These are phyloP conservation scores for Embiotoca jacksoni DNA, from an alignment of 2,113 vertebrate species.

Conservation along the genomic window DNA sequence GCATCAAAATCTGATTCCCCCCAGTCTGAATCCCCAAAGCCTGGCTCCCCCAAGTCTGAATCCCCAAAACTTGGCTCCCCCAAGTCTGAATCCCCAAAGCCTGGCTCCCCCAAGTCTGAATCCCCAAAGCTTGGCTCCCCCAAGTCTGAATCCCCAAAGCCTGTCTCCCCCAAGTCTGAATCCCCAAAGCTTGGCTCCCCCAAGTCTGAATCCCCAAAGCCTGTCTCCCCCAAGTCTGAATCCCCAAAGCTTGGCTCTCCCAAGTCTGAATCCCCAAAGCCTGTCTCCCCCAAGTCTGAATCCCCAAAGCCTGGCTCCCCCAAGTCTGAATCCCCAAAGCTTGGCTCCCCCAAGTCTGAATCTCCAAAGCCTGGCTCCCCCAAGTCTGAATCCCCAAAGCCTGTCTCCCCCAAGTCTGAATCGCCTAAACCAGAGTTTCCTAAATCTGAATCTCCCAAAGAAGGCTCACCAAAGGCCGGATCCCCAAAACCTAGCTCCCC, in stretches of 20 bases:
- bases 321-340: not conserved
- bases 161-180: slow-evolving; percentile 26
- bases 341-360: slow-evolving; percentile 12
- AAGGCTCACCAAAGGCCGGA: slow-evolving; percentile 29
- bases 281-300: slow-evolving; percentile 4
- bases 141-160: slow-evolving; percentile 60
- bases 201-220: slow-evolving; percentile 22
- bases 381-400: slow-evolving; percentile 47
- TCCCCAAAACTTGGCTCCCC: slow-evolving; percentile 42
- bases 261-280: slow-evolving; percentile 18
- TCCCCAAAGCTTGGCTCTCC: slow-evolving; percentile 32
- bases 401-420: slow-evolving; percentile 44
- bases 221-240: slow-evolving; percentile 32
- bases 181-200: slow-evolving; percentile 37
- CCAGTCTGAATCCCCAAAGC: slow-evolving; percentile 49
- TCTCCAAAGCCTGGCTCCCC: slow-evolving; percentile 44
- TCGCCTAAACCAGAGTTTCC: slow-evolving; percentile 42
- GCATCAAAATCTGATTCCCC: slow-evolving; percentile 34
- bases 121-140: slow-evolving; percentile 31
- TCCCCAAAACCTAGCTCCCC: slow-evolving; percentile 57
- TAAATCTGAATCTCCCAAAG: slow-evolving; percentile 49
- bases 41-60: slow-evolving; percentile 38
- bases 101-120: slow-evolving; percentile 9
- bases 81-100: slow-evolving; percentile 10
- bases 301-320: slow-evolving; percentile 25